Conservation (phyloP, 2,113 vertebrate species). For the Paramisgurnus dabryanus region DNA sequence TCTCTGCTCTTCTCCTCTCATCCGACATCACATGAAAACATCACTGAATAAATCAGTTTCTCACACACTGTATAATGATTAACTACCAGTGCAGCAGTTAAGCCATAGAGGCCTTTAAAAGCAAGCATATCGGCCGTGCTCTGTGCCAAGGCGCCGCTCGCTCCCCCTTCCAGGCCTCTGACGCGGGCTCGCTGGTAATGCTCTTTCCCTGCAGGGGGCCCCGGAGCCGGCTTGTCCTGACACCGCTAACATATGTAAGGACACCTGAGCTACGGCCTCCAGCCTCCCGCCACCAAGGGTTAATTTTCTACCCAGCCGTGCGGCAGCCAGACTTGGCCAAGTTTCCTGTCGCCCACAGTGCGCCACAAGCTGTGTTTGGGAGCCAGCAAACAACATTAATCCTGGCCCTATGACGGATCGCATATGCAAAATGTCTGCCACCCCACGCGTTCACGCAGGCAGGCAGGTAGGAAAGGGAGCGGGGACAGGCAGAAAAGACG, state of each 20-base stretch:
- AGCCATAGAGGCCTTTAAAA: constrained; percentile 49
- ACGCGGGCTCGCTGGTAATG: constrained; percentile 75
- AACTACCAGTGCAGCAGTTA: constrained; percentile 61
- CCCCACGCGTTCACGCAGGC: constrained; percentile 82
- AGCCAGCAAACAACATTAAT: constrained; percentile 91
- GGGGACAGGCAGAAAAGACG: constrained; percentile 57
- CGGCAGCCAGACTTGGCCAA: constrained; percentile 83
- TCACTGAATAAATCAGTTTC: constrained; percentile 17
- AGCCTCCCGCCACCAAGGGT: constrained; percentile 86
- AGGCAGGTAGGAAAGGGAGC: constrained; percentile 59
- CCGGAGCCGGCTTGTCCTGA: constrained; percentile 70
- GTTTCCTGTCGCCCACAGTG: constrained; percentile 86
- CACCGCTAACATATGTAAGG: constrained; percentile 84
- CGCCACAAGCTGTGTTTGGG: constrained; percentile 89
- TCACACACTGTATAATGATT: constrained; percentile 73
- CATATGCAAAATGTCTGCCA: constrained; percentile 91
- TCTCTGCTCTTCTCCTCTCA: background rate
- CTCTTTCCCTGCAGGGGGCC: constrained; percentile 75
- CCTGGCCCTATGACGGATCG: constrained; percentile 88
- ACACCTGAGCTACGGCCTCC: constrained; percentile 85
- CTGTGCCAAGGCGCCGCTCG: constrained; percentile 80
- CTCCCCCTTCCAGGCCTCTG: constrained; percentile 81
- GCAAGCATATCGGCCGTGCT: constrained; percentile 78
- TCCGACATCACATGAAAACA: constrained; percentile 16
- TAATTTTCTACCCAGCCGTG: constrained; percentile 88